phyloP scores from a whole-genome alignment of 2,113 vertebrate genomes.

The Alethe castanea region DNA sequence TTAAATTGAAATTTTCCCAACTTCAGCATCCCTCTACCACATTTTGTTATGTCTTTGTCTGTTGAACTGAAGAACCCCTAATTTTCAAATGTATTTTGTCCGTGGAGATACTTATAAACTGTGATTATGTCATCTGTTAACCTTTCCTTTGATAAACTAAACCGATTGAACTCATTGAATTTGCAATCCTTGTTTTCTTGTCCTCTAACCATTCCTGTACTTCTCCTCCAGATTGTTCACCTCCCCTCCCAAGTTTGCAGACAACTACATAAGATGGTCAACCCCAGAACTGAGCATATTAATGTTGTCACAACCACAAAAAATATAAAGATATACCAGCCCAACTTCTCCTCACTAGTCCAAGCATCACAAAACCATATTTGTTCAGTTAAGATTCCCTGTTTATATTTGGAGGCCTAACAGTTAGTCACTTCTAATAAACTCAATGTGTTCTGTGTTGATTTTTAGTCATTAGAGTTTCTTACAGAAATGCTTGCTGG shows the following conservation, averaged over 20 bases:
- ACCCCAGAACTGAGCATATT: not conserved
- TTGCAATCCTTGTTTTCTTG: not conserved
- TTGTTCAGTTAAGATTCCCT: not conserved
- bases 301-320: not conserved
- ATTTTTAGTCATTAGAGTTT: not conserved
- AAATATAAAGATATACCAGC: not conserved
- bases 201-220: not conserved
- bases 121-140: constrained; percentile 43
- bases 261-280: not conserved
- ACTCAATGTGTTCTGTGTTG: constrained; percentile 19
- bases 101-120: constrained; percentile 32
- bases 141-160: constrained; percentile 46
- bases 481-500: not conserved
- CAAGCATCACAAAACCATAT: not conserved
- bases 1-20: not conserved
- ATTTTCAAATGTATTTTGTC: constrained; percentile 17
- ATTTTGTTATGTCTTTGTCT: constrained; percentile 45
- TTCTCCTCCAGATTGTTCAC: not conserved
- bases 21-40: not conserved
- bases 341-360: not conserved
- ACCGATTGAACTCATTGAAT: constrained; percentile 11
- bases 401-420: constrained; percentile 24
- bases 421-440: constrained; percentile 26
- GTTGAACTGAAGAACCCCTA: not conserved
- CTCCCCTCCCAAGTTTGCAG: not conserved